Evolutionary conservation across 2,113 vertebrate genomes (phyloP), one percentile per base, ranked within the genome.

Genomic region (Typhlomys cinereus): DNA sequence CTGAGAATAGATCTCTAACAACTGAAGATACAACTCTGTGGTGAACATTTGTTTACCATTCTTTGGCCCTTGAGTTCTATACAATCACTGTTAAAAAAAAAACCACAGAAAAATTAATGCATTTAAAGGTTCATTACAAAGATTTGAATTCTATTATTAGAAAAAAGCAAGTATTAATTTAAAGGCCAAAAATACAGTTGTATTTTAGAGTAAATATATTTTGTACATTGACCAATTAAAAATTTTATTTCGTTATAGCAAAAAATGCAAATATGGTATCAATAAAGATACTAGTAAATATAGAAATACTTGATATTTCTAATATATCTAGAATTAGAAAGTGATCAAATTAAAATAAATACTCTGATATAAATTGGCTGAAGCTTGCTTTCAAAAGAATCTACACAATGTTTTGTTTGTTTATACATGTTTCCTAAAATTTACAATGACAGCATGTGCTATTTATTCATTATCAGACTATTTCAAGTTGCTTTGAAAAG

Each of bases 401-500:
- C 0, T 23, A 71, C 61, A 8, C 84, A 23, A 74, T 25, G 31
- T 91, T 94, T 67, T 88, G 29, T 92, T n/a, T n/a, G n/a, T n/a
- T n/a, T n/a, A n/a, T n/a, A n/a, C n/a, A 41, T 29, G 34, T 89
- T 31, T 90, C 67, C 83, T 92, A 93, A 59, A 85, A 75, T 93
- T 89, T 80, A 83, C 31, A 89, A 59, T 88, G 73, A 94, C 20
- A 78, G 57, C 85, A 86, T 90, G 39, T 92, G 66, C 54, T 95
- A 82, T 94, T 95, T 95, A 88, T 92, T 97, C 31, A 85, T 96
- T 95, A 93, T 95, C 73, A 93, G 52, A 78, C 15, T 85, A 90
- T 96, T 90, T 95, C 81, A 90, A 50, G 82, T 90, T 93, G 66
- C 61, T 76, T 89, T 94, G 27, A 90, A 96, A 96, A 84, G 62